Percentiles rank a stretch among this genome's conserved stretches.
Evolutionary conservation across 1,140 invertebrate genomes (phyloP).

Genomic region (Magallana ariakensis): DNA sequence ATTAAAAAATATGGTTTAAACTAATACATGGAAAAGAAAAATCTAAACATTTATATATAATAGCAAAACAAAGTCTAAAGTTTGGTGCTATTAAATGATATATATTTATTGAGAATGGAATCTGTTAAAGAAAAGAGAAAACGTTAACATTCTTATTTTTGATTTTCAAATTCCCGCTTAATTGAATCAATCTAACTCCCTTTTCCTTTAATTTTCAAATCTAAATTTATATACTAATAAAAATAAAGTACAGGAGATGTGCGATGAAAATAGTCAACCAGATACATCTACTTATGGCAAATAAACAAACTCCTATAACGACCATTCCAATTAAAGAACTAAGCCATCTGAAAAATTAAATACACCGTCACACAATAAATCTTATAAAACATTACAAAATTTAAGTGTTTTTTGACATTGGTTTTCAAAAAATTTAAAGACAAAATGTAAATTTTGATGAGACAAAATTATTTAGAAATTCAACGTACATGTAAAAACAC

Average conservation of each 20-base stretch:
- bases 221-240: neutral
- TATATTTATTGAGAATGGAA: conserved; percentile 93
- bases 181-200: neutral
- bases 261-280: too few relatives aligned
- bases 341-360: conserved; percentile 88
- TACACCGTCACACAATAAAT: neutral
- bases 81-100: conserved; percentile 96
- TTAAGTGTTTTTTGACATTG: too few relatives aligned
- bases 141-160: conserved; percentile 76
- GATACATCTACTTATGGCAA: conserved; percentile 81
- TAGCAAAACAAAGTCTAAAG: conserved; percentile 97
- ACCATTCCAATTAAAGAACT: conserved; percentile 96
- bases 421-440: too few relatives aligned
- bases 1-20: neutral
- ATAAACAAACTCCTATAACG: conserved; percentile 95
- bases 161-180: neutral
- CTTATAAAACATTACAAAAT: neutral
- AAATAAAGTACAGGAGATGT: too few relatives aligned
- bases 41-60: conserved; percentile 84
- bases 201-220: neutral
- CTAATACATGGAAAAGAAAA: neutral
- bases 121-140: conserved; percentile 86
- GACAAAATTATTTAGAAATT: too few relatives aligned
- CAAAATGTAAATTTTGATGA: too few relatives aligned
- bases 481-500: too few relatives aligned